These are phyloP conservation scores for Aphelocoma californica DNA, from an alignment of 2,797 vertebrate species.

Conservation along the genomic window DNA sequence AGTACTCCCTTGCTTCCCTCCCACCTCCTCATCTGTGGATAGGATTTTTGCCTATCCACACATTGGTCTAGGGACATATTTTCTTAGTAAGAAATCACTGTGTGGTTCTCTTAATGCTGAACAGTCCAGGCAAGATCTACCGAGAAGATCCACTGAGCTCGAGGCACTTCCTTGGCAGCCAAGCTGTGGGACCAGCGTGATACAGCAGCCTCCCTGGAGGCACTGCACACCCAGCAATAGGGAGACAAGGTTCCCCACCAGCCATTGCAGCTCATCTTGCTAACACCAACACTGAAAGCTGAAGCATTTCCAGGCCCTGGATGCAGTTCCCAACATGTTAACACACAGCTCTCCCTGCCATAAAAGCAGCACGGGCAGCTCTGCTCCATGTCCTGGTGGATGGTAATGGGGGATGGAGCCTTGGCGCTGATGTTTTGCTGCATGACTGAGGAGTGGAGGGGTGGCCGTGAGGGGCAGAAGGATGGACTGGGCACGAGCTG, in stretches of 20 bases:
- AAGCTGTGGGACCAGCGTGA: neutral
- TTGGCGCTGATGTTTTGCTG: neutral
- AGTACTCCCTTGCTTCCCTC: neutral
- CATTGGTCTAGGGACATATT: neutral
- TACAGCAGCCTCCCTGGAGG: neutral
- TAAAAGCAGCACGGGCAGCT: neutral
- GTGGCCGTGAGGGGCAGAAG: neutral
- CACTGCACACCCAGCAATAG: neutral
- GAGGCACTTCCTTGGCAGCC: neutral
- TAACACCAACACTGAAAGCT: neutral
- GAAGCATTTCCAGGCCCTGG: neutral
- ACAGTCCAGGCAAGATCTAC: neutral
- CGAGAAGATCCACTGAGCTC: neutral
- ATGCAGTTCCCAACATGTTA: accelerated
- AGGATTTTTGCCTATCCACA: neutral
- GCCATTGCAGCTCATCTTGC: neutral
- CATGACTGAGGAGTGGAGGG: neutral
- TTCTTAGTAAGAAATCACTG: neutral
- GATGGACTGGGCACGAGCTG: neutral
- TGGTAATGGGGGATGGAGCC: neutral
- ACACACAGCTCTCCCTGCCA: neutral
- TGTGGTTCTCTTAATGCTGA: neutral
- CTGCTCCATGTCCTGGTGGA: neutral
- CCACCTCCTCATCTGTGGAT: neutral
- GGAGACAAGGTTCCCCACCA: neutral